phyloP scores from a whole-genome alignment of 2,888 invertebrate species.

The Eupeodes latifasciatus region DNA sequence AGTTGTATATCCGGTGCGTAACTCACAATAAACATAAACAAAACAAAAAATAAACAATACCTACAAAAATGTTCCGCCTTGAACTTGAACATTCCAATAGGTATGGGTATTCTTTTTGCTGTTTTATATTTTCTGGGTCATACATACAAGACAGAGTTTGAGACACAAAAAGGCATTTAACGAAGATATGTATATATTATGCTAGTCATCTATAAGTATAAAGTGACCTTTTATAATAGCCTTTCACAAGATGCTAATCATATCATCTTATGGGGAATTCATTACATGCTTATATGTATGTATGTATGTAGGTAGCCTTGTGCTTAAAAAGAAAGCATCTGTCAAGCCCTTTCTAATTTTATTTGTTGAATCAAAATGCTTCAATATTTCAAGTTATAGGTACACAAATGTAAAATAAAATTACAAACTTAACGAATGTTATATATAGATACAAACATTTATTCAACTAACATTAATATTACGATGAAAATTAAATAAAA shows the following conservation, averaged over 20 bases:
- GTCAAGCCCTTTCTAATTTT: constrained; percentile 21
- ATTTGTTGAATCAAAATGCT: background rate
- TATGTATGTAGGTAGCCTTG: background rate
- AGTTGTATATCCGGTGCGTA: background rate
- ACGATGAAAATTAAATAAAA: background rate
- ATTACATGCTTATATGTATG: too few relatives aligned
- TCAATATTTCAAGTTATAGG: too few relatives aligned
- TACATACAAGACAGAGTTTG: background rate
- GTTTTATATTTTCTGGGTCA: constrained; percentile 6
- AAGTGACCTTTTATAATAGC: constrained; percentile 14
- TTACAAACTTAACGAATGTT: constrained; percentile 12
- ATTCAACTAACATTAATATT: background rate
- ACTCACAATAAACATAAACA: background rate
- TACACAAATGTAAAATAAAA: background rate
- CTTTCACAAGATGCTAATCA: constrained; percentile 14
- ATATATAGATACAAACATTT: background rate
- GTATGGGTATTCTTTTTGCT: background rate
- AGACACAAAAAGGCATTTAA: background rate
- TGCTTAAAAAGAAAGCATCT: constrained; percentile 12
- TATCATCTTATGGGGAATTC: background rate
- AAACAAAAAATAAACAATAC: background rate
- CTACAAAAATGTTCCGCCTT: background rate
- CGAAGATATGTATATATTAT: background rate
- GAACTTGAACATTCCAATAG: constrained; percentile 20
- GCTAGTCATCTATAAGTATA: too few relatives aligned